phyloP scores from a whole-genome alignment of 2,888 invertebrate species.

The Acronicta leporina region DNA sequence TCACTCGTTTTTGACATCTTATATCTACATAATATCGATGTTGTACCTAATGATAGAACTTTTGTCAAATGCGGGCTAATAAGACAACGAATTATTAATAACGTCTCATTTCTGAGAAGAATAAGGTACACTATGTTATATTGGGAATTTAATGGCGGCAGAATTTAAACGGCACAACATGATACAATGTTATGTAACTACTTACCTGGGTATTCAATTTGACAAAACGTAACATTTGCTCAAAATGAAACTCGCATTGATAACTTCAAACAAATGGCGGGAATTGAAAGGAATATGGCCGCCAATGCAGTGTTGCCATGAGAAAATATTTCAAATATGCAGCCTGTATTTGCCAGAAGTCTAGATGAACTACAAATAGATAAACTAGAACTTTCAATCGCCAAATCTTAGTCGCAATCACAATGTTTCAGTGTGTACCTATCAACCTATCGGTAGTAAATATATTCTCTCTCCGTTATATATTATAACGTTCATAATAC shows the following conservation, averaged over 20 bases:
- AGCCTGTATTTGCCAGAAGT: slow-evolving; percentile 87
- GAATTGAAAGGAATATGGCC: slow-evolving; percentile 18
- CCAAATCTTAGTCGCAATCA: slow-evolving; percentile 62
- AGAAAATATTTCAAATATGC: slow-evolving; percentile 30
- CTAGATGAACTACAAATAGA: slow-evolving; percentile 49
- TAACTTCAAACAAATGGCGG: slow-evolving; percentile 18
- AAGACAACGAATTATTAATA: slow-evolving; percentile 83
- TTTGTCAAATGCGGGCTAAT: slow-evolving; percentile 87
- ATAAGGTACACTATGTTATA: slow-evolving; percentile 58
- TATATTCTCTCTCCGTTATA: slow-evolving; percentile 55
- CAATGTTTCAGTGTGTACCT: slow-evolving; percentile 65
- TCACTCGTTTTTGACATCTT: slow-evolving; percentile 56
- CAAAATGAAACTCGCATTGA: slow-evolving; percentile 1
- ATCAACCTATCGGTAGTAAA: slow-evolving; percentile 62
- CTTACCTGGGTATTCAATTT: neutral
- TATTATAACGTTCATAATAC: slow-evolving; percentile 52
- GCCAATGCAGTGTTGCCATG: slow-evolving; percentile 33
- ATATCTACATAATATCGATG: slow-evolving; percentile 57
- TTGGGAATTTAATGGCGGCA: slow-evolving; percentile 41
- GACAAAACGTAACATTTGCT: neutral
- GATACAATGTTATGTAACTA: neutral
- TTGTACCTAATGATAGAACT: slow-evolving; percentile 71
- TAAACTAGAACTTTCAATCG: slow-evolving; percentile 55
- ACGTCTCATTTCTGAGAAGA: slow-evolving; percentile 51
- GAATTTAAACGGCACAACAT: neutral